phyloP scores from a whole-genome alignment of 1,140 invertebrate genomes.

The Sminthurinus signatus region DNA sequence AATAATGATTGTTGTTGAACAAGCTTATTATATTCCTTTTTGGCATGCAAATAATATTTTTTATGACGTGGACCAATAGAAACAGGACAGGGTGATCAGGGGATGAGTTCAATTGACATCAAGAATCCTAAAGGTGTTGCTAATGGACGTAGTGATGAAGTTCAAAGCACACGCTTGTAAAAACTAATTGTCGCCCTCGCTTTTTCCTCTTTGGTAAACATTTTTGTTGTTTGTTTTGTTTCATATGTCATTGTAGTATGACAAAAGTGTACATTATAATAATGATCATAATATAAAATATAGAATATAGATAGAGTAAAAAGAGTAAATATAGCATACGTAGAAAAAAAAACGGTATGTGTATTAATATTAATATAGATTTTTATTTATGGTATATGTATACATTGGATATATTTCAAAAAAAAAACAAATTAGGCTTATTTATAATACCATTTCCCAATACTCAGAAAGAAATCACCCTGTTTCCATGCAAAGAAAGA shows the following conservation, averaged over 20 bases:
- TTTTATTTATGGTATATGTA: not conserved
- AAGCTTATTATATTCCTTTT: not conserved
- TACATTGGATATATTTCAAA: not conserved
- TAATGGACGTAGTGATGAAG: constrained; percentile 1
- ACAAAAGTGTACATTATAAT: not conserved
- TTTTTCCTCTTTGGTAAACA: constrained; percentile 6
- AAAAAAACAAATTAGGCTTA: too few relatives aligned
- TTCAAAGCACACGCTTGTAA: constrained; percentile 14
- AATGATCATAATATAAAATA: not conserved
- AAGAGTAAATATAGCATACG: not conserved
- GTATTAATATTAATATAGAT: not conserved
- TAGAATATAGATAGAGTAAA: not conserved
- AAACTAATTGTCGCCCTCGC: not conserved
- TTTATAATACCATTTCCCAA: too few relatives aligned
- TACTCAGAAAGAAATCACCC: too few relatives aligned
- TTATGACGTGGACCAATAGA: constrained; percentile 4
- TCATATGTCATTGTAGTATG: not conserved
- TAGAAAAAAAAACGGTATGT: not conserved
- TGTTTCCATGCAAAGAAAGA: too few relatives aligned
- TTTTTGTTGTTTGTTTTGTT: not conserved
- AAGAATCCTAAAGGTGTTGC: constrained; percentile 7
- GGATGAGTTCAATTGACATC: not conserved
- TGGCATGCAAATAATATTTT: constrained; percentile 7
- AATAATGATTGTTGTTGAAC: too few relatives aligned
- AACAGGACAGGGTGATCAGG: constrained; percentile 11